These are phyloP conservation scores for Campoletis sonorensis DNA, from an alignment of 1,140 invertebrate species.

Conservation along the genomic window DNA sequence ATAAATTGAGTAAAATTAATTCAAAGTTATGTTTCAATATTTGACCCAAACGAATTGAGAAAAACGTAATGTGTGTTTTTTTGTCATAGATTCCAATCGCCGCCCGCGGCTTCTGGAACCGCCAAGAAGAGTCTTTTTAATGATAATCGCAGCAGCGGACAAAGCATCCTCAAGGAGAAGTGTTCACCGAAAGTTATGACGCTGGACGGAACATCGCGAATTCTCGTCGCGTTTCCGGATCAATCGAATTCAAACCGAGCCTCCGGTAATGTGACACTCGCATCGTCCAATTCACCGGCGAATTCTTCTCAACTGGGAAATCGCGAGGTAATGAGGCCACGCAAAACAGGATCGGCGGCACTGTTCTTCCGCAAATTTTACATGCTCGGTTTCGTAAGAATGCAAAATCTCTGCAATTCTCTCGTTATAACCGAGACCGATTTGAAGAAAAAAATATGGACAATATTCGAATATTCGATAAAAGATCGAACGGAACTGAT, in stretches of 20 bases:
- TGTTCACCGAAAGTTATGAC: slow-evolving; percentile 57
- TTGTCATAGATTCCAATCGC: slow-evolving; percentile 78
- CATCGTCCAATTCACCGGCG: slow-evolving; percentile 59
- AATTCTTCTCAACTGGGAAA: slow-evolving; percentile 59
- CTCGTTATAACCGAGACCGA: slow-evolving; percentile 86
- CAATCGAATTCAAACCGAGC: slow-evolving; percentile 36
- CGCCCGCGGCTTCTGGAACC: slow-evolving; percentile 74
- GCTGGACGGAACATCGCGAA: slow-evolving; percentile 54
- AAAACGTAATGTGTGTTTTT: not conserved
- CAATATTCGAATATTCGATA: slow-evolving; percentile 95
- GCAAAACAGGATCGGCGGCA: slow-evolving; percentile 81
- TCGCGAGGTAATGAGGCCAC: slow-evolving; percentile 71
- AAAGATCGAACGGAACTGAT: slow-evolving; percentile 90
- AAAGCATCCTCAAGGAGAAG: slow-evolving; percentile 69
- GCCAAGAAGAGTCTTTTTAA: slow-evolving; percentile 80
- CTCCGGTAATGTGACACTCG: not conserved
- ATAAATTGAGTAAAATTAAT: too few relatives aligned
- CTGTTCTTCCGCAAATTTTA: slow-evolving; percentile 94
- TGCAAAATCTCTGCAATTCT: slow-evolving; percentile 92
- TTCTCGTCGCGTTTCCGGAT: slow-evolving; percentile 55
- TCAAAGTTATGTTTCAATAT: too few relatives aligned
- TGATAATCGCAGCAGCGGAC: slow-evolving; percentile 67
- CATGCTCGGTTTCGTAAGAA: slow-evolving; percentile 90
- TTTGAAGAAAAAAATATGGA: slow-evolving; percentile 94
- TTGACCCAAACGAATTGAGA: not conserved